phyloP scores from a whole-genome alignment of 1,140 invertebrate species.

The Homarus americanus region DNA sequence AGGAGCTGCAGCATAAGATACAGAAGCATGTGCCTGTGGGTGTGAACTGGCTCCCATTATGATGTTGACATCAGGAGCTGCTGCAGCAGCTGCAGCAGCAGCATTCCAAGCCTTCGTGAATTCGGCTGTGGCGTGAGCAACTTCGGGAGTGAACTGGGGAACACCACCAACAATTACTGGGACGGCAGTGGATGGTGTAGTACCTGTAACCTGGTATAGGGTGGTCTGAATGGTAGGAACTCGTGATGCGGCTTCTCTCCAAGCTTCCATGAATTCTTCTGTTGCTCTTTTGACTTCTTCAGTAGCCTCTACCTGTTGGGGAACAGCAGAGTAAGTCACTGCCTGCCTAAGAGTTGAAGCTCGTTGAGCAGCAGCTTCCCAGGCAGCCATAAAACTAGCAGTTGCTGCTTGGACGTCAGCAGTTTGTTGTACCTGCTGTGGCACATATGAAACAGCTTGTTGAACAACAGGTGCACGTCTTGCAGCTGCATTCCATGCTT shows the following conservation, averaged over 20 bases:
- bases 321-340: not conserved
- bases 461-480: not conserved
- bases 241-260: slow-evolving; percentile 31
- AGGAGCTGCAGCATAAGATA: not conserved
- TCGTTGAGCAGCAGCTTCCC: slow-evolving; percentile 29
- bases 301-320: slow-evolving; percentile 29
- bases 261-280: slow-evolving; percentile 50
- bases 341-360: not conserved
- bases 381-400: slow-evolving; percentile 47
- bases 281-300: slow-evolving; percentile 45
- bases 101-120: slow-evolving; percentile 41
- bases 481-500: slow-evolving; percentile 15
- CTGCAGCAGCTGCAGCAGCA: slow-evolving; percentile 47
- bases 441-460: not conserved
- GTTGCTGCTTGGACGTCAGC: slow-evolving; percentile 37
- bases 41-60: slow-evolving; percentile 33
- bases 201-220: slow-evolving; percentile 27
- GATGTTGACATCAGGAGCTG: slow-evolving; percentile 55
- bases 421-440: slow-evolving; percentile 19
- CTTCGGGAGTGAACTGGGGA: slow-evolving; percentile 23
- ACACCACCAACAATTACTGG: not conserved
- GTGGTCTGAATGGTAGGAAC: slow-evolving; percentile 8
- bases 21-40: not conserved
- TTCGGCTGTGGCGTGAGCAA: slow-evolving; percentile 26
- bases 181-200: not conserved